Evolutionary conservation across 2,888 invertebrate species (phyloP).

Genomic region (Cistogaster globosa): DNA sequence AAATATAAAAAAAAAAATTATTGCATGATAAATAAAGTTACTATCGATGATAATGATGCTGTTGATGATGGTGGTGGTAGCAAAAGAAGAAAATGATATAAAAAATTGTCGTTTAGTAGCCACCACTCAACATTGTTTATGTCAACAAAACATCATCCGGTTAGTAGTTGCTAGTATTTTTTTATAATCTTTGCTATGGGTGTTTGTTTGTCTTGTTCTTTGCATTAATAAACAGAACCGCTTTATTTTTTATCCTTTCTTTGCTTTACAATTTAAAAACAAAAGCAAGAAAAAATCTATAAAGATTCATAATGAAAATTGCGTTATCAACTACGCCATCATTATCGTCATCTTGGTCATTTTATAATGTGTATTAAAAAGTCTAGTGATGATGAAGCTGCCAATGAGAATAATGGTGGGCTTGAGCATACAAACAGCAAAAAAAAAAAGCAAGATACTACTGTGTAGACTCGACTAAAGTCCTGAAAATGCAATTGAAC

Average conservation of each 20-base stretch:
- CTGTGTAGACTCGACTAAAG: slow-evolving; percentile 54
- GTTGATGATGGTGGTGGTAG: slow-evolving; percentile 38
- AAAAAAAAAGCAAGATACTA: slow-evolving; percentile 5
- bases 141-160: slow-evolving; percentile 80
- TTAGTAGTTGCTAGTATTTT: slow-evolving; percentile 64
- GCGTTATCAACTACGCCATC: slow-evolving; percentile 64
- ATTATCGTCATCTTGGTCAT: slow-evolving; percentile 54
- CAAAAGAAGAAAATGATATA: not conserved
- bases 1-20: not conserved
- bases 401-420: slow-evolving; percentile 15
- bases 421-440: slow-evolving; percentile 1
- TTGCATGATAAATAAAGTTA: slow-evolving; percentile 32
- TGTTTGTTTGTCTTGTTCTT: slow-evolving; percentile 58
- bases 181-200: not conserved
- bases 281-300: slow-evolving; percentile 11
- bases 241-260: slow-evolving; percentile 53
- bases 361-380: slow-evolving; percentile 54
- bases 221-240: slow-evolving; percentile 61
- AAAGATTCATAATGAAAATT: slow-evolving; percentile 53
- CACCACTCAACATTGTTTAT: slow-evolving; percentile 76
- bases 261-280: slow-evolving; percentile 60
- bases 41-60: slow-evolving; percentile 50
- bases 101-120: slow-evolving; percentile 67
- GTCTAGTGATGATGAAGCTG: slow-evolving; percentile 7
- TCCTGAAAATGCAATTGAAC: slow-evolving; percentile 75